Evolutionary conservation across 1,140 invertebrate species (phyloP).

Genomic region (Euwallacea fornicatus): DNA sequence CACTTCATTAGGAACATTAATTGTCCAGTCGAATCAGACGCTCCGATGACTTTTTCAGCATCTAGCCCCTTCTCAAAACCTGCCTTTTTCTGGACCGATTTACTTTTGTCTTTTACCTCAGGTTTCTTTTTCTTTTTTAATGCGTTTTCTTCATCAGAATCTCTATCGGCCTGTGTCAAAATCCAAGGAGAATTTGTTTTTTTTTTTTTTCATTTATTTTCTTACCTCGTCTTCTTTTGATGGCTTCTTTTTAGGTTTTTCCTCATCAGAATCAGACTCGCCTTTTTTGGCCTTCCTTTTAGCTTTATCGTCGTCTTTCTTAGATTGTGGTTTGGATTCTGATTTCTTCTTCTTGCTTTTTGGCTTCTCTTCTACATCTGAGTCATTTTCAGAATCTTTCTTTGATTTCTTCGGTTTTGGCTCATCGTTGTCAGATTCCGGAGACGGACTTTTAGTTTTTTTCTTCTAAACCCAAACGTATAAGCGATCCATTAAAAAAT

Average conservation of each 20-base stretch:
- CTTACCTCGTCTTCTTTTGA: constrained; percentile 33
- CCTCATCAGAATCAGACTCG: constrained; percentile 46
- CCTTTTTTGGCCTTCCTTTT: constrained; percentile 56
- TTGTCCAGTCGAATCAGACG: constrained; percentile 92
- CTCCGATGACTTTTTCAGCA: constrained; percentile 93
- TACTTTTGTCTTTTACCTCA: constrained; percentile 36
- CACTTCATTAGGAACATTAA: constrained; percentile 98
- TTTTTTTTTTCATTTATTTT: constrained; percentile 17
- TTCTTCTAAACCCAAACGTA: constrained; percentile 32
- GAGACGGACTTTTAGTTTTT: constrained; percentile 35
- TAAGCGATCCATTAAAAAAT: background rate
- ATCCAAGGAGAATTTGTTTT: background rate
- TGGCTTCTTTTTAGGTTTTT: constrained; percentile 34
- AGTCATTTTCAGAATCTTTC: constrained; percentile 41
- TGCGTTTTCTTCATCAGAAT: constrained; percentile 40
- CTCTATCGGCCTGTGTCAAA: constrained; percentile 15
- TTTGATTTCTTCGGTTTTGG: constrained; percentile 40
- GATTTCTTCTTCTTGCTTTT: constrained; percentile 39
- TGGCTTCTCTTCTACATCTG: constrained; percentile 39
- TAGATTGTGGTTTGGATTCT: constrained; percentile 36
- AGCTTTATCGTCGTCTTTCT: constrained; percentile 41
- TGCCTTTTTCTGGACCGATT: constrained; percentile 53
- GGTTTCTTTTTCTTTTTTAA: constrained; percentile 41
- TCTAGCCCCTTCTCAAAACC: constrained; percentile 91
- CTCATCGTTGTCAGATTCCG: constrained; percentile 40